Conservation (phyloP, 2,113 vertebrate species). For the Prunella himalayana region DNA sequence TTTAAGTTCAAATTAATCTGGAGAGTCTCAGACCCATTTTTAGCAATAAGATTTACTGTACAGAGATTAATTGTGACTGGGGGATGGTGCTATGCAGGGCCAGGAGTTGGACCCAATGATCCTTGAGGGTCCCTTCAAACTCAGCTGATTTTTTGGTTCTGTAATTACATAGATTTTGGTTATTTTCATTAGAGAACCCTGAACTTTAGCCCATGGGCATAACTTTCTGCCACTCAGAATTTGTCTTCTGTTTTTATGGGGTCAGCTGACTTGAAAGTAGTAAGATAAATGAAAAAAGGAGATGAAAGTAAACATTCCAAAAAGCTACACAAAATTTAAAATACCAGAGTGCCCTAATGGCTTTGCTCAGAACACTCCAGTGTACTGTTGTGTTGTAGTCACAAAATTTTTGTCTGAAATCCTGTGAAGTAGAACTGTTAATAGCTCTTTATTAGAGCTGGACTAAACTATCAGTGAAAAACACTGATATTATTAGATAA, state of each 20-base stretch:
- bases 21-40: not conserved
- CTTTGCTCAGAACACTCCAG: not conserved
- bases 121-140: not conserved
- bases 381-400: not conserved
- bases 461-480: not conserved
- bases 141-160: not conserved
- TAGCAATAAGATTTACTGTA: not conserved
- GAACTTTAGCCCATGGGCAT: not conserved
- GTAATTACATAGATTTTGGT: not conserved
- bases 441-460: not conserved
- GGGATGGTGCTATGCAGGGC: not conserved
- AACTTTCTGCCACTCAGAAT: not conserved
- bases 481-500: not conserved
- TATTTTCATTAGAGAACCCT: not conserved
- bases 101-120: not conserved
- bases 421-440: not conserved
- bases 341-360: not conserved
- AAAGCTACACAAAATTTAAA: not conserved
- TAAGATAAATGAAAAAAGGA: not conserved
- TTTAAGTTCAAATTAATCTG: not conserved
- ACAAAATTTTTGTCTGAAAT: not conserved
- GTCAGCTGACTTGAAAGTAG: not conserved
- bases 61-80: not conserved
- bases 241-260: not conserved
- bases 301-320: not conserved